phyloP scores from a whole-genome alignment of 2,113 vertebrate genomes.

The Lycaon pictus region DNA sequence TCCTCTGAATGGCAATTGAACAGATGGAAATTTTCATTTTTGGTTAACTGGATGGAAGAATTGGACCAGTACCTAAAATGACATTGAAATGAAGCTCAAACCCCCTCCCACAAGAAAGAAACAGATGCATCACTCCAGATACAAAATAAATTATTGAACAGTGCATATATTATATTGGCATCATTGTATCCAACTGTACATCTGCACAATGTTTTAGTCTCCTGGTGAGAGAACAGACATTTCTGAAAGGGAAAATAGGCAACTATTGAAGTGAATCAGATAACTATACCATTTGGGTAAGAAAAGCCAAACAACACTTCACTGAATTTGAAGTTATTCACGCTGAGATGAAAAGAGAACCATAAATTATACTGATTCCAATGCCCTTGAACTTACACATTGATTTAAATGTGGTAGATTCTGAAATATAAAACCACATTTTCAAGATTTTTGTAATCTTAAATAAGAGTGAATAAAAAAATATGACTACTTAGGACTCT shows the following conservation, averaged over 20 bases:
- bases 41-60: conserved; percentile 85
- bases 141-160: conserved; percentile 86
- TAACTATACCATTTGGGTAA: conserved; percentile 78
- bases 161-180: conserved; percentile 84
- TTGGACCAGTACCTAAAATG: conserved; percentile 85
- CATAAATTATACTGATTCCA: conserved; percentile 75
- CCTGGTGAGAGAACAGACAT: conserved; percentile 83
- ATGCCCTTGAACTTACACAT: conserved; percentile 71
- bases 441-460: conserved; percentile 62
- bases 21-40: conserved; percentile 86
- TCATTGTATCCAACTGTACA: conserved; percentile 85
- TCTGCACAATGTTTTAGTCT: conserved; percentile 84
- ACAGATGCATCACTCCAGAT: conserved; percentile 85
- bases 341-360: conserved; percentile 68
- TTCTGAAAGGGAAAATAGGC: conserved; percentile 81
- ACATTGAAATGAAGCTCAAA: conserved; percentile 82
- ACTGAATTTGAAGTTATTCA: conserved; percentile 78
- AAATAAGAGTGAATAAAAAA: conserved; percentile 65
- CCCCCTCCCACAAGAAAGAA: conserved; percentile 81
- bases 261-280: conserved; percentile 82
- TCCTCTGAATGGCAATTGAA: conserved; percentile 85
- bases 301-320: conserved; percentile 79
- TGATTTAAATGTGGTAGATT: conserved; percentile 65
- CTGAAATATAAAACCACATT: conserved; percentile 69
- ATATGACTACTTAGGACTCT: conserved; percentile 26